A percentile compares a stretch with the other conserved stretches of the same genome.
These are phyloP conservation scores for Amblyjoppa fuscipennis DNA, from an alignment of 2,888 invertebrate genomes.

Conservation along the genomic window DNA sequence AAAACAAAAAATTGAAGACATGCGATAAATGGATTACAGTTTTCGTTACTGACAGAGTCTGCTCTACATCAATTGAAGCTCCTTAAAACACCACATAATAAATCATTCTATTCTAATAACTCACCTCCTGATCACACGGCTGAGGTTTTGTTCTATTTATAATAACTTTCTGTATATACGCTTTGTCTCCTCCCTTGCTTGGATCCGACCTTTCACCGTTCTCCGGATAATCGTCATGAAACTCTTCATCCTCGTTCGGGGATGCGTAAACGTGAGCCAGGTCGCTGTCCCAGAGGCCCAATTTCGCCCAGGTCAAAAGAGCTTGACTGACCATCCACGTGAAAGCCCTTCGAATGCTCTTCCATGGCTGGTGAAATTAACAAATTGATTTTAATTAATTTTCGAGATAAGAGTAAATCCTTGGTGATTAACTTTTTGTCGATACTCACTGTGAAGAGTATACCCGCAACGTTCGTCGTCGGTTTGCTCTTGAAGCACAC, in stretches of 20 bases:
- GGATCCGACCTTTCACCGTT: conserved; percentile 78
- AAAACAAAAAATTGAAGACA: too few relatives aligned
- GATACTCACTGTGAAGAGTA: conserved; percentile 88
- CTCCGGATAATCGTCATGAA: conserved; percentile 75
- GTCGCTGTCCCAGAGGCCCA: conserved; percentile 79
- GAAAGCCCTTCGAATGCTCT: conserved; percentile 73
- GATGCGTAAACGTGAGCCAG: conserved; percentile 77
- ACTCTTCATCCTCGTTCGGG: conserved; percentile 75
- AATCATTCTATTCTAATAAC: background rate
- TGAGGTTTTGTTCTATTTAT: conserved; percentile 93
- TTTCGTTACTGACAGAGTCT: too few relatives aligned
- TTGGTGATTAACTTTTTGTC: background rate
- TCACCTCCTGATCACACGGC: conserved; percentile 92
- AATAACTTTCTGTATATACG: conserved; percentile 89
- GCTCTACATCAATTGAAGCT: background rate
- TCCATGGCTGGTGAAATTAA: conserved; percentile 77
- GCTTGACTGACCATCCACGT: conserved; percentile 81
- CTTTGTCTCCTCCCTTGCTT: conserved; percentile 85
- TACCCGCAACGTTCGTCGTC: conserved; percentile 88
- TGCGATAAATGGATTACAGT: background rate
- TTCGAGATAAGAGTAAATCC: background rate
- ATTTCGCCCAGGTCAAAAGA: conserved; percentile 78
- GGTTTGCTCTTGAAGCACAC: conserved; percentile 92
- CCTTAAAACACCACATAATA: too few relatives aligned
- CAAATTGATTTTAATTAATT: conserved; percentile 3